Evolutionary conservation across 2,797 vertebrate genomes (phyloP).

Genomic region (Anisognathus igniventris): DNA sequence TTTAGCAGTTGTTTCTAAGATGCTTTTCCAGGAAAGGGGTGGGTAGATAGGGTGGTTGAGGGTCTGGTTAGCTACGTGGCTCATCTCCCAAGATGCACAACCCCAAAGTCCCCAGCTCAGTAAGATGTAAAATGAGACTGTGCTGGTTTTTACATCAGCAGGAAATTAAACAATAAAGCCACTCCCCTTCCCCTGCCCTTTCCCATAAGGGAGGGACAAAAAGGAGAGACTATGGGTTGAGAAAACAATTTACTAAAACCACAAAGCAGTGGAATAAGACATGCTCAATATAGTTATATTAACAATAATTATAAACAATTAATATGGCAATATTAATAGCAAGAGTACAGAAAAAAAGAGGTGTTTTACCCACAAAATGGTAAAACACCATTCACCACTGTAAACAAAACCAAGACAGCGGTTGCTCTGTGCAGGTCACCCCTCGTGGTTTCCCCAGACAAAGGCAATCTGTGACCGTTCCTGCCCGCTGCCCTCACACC

Average conservation of each 20-base stretch:
- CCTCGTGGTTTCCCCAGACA: fast-evolving
- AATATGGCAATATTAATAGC: neutral
- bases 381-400: neutral
- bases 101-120: neutral
- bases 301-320: neutral
- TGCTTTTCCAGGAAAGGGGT: constrained; percentile 13
- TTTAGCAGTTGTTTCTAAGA: constrained; percentile 36
- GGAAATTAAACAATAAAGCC: neutral
- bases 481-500: fast-evolving
- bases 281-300: neutral
- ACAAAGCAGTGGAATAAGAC: neutral
- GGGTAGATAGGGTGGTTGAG: neutral
- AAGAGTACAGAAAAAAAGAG: neutral
- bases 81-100: neutral
- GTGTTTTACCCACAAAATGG: neutral
- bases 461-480: fast-evolving
- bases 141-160: neutral
- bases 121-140: neutral
- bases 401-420: neutral
- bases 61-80: neutral
- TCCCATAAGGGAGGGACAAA: neutral
- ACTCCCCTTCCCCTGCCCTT: neutral
- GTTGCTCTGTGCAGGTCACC: neutral
- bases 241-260: neutral
- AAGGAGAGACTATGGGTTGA: neutral